Evolutionary conservation across 2,888 invertebrate genomes (phyloP), one percentile per base, ranked within the genome.

Genomic region (Scotopteryx bipunctaria): DNA sequence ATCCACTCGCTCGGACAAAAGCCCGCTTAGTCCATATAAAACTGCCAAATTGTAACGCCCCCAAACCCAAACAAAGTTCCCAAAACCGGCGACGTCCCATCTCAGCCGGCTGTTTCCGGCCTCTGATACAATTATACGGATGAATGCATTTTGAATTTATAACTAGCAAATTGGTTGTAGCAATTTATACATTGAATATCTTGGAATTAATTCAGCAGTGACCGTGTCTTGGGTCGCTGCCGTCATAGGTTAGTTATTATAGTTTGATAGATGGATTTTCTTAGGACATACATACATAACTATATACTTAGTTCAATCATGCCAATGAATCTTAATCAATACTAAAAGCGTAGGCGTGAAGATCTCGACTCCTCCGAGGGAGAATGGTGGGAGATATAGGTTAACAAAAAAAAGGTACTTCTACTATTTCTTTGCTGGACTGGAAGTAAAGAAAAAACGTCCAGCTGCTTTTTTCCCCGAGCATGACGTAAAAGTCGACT

Each of bases 61-160:
- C 57, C 55, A 21, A 58, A 63, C 53, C 54, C 51, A 50, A 55
- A 62, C 64, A 32, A 45, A 38, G 35, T 31, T 25, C 1, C 19
- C 19, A 15, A 6, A n/a, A 17, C 8, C 15, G 2, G 25, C 31
- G 44, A 41, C 70, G 63, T 65, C 73, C 63, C 56, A 71, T 71
- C 65, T 68, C 60, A 69, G 66, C 58, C 73, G 78, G 70, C 64
- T 79, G 68, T 68, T 71, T 73, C 69, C 63, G 81, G 83, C 83
- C 77, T 81, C 78, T 86, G 75, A 86, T 84, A 88, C 88, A 88
- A 88, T 89, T 89, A 87, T 84, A 78, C 81, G 85, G 77, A 71
- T 71, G 85, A 81, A 84, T 87, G 86, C 86, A 86, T 85, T 87
- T 87, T 84, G 88, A 88, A 89, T 89, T 89, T 88, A 88, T 89